Percentiles rank a stretch among this genome's conserved stretches.
These are phyloP conservation scores for Drosophila bipectinata DNA, from an alignment of 1,140 invertebrate species.

Conservation along the genomic window DNA sequence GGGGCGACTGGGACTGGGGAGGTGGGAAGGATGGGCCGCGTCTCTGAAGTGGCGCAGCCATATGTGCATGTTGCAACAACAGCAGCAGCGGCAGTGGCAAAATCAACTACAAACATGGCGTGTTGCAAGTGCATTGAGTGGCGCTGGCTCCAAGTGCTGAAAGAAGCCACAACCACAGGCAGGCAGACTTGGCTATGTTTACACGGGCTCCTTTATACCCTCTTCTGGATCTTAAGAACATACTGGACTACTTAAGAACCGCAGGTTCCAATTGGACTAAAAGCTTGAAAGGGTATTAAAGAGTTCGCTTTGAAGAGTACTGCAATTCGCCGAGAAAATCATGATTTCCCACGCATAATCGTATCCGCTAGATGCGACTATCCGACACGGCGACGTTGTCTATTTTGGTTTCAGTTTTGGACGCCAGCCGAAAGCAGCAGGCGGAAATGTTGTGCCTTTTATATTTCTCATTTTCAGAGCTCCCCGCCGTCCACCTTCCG, in stretches of 20 bases:
- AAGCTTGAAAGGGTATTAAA: too few species aligned
- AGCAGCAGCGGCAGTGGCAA: conserved; percentile 7
- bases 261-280: too few species aligned
- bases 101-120: conserved; percentile 41
- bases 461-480: conserved; percentile 49
- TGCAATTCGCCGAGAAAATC: not conserved
- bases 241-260: too few species aligned
- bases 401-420: conserved; percentile 67
- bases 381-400: conserved; percentile 52
- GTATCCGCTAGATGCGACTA: conserved; percentile 9
- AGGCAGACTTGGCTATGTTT: not conserved
- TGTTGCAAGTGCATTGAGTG: conserved; percentile 67
- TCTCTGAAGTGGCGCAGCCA: conserved; percentile 63
- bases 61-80: conserved; percentile 68
- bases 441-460: conserved; percentile 72
- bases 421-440: conserved; percentile 59
- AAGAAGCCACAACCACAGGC: conserved; percentile 69
- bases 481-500: conserved; percentile 31
- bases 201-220: not conserved
- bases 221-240: too few species aligned
- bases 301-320: too few species aligned
- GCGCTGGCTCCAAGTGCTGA: conserved; percentile 59
- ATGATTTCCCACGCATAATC: conserved; percentile 23
- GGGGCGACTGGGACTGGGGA: not conserved
- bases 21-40: not conserved